Base-by-base conservation (phyloP, 2,113 vertebrate species). In the Andinoacara biseriatus region DNA sequence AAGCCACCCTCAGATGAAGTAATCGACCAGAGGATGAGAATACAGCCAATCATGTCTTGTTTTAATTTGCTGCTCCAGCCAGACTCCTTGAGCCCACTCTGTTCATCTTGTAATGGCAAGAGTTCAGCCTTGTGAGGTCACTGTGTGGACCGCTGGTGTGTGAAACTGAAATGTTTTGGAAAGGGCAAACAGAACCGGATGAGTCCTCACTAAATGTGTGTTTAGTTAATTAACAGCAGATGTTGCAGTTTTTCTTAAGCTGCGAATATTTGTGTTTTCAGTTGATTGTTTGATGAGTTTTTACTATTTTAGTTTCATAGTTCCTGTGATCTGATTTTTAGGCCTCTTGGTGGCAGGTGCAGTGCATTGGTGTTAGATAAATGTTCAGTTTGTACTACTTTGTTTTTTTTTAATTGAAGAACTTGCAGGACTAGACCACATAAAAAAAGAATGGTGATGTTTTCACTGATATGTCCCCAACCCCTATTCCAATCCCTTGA, bases 51-150 rank as follows among this genome's bases (percentile, higher is more conserved):
- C 72, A 35, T 4, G 29, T 77, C 81, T 93, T 17, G 3, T 75
- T 90, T 93, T 91, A 84, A 88, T 90, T 91, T 79, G 84, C 63
- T 65, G 86, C 52, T 65, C 17, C 76, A 33, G 52, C 60, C 77
- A 59, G 61, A 86, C 75, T 49, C 56, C 29, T 52, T 62, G 38
- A 78, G 31, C 60, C 74, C n/a, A 2, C 35, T 78, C 10, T 58
- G 76, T 26, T 78, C 15, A 1, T 80, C 62, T 8, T 59, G n/a
- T 26, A 57, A 84, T 52, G 10, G 59, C 26, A 35, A 58, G 38
- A 84, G 59, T 31, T 54, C 3, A 15, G 17, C 6, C 1, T n/a
- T n/a, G 78, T 60, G 56, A 58, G n/a, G 59, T 82, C 75, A 76
- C 2, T 1, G 65, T 7, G n/a, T 3, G 58, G 49, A 74, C 40